Percentiles rank a stretch among this genome's conserved stretches.
Conservation (phyloP, 2,888 invertebrate species). For the Scelioninae gen. 1 region DNA sequence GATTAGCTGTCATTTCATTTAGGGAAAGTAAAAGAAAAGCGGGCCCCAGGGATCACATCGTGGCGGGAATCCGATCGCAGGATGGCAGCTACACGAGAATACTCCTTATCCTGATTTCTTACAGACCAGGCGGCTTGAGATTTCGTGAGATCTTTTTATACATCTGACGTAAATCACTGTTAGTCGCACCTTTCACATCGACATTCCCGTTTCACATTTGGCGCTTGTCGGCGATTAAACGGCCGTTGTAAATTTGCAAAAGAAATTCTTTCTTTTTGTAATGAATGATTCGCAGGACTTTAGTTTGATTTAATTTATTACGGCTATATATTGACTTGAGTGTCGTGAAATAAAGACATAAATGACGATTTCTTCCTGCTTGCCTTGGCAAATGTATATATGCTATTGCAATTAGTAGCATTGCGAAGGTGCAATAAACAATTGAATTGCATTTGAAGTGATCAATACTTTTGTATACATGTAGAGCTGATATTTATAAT, state of each 20-base stretch:
- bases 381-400: constrained; percentile 36
- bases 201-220: constrained; percentile 39
- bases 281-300: constrained; percentile 30
- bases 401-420: constrained; percentile 33
- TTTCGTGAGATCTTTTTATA: constrained; percentile 57
- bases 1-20: constrained; percentile 83
- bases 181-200: constrained; percentile 64
- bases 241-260: constrained; percentile 50
- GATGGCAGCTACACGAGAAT: constrained; percentile 82
- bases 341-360: constrained; percentile 44
- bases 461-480: neutral
- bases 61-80: constrained; percentile 76
- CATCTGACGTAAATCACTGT: constrained; percentile 50
- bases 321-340: constrained; percentile 31
- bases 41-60: constrained; percentile 78
- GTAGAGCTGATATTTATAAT: too few species aligned
- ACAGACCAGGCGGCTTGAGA: constrained; percentile 38
- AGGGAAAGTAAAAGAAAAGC: constrained; percentile 83
- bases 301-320: constrained; percentile 49
- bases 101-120: constrained; percentile 79
- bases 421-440: constrained; percentile 17
- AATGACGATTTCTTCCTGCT: constrained; percentile 34
- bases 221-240: constrained; percentile 28
- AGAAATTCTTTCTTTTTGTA: constrained; percentile 51
- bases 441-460: neutral